phyloP scores from a whole-genome alignment of 2,797 vertebrate species.

The Aplochiton taeniatus region DNA sequence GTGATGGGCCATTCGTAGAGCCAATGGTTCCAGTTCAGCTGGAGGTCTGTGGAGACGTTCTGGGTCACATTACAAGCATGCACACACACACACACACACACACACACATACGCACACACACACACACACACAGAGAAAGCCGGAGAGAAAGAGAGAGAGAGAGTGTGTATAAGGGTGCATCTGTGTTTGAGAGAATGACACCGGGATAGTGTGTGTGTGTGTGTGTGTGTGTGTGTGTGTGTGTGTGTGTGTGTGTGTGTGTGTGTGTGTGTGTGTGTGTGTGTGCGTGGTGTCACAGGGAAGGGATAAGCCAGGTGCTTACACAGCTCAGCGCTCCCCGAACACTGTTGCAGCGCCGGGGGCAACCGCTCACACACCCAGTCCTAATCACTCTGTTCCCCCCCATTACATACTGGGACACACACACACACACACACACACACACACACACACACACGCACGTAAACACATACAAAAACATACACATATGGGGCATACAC shows the following conservation, averaged over 20 bases:
- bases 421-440: constrained; percentile 7
- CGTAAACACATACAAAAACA: too few relatives aligned
- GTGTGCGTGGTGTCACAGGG: constrained; percentile 44
- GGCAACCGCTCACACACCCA: constrained; percentile 57
- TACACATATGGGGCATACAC: too few relatives aligned
- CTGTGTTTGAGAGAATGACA: neutral
- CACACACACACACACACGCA: neutral
- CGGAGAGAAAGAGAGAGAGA: too few relatives aligned
- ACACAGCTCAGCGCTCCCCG: constrained; percentile 66
- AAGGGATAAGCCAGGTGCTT: constrained; percentile 72
- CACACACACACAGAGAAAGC: neutral
- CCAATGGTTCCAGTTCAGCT: too few relatives aligned
- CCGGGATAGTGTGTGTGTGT: neutral
- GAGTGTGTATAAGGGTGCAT: constrained; percentile 4
- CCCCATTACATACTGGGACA: constrained; percentile 32
- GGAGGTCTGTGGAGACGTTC: too few relatives aligned
- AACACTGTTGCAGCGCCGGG: constrained; percentile 60
- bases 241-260: neutral
- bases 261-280: constrained; percentile 3
- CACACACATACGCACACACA: constrained; percentile 6
- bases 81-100: neutral
- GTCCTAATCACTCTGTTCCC: constrained; percentile 68
- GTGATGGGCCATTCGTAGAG: too few relatives aligned
- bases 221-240: neutral
- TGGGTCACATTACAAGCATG: constrained; percentile 24